These are phyloP conservation scores for Columba janthina DNA, from an alignment of 2,113 vertebrate species.

Conservation along the genomic window DNA sequence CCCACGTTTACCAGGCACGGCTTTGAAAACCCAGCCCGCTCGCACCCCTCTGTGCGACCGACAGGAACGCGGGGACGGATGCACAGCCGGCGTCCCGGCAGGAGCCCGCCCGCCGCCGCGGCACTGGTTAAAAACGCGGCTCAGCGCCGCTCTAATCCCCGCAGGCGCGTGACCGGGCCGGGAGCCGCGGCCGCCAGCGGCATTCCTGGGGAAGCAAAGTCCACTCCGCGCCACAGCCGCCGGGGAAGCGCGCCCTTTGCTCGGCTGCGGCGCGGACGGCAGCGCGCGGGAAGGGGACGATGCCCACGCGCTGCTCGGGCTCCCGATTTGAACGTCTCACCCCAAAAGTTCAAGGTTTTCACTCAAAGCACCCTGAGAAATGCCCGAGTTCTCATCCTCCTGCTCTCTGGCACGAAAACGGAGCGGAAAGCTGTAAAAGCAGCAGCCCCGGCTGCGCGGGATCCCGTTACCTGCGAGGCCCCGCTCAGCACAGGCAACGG, in stretches of 20 bases:
- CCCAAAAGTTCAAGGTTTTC: no score
- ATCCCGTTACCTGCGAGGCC: neutral
- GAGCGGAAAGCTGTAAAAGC: neutral
- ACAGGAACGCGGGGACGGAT: neutral
- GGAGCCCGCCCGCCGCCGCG: neutral
- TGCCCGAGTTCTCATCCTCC: neutral
- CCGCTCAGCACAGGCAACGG: accelerated
- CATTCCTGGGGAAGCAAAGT: slow-evolving; percentile 45
- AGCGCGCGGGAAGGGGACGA: no score
- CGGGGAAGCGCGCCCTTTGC: slow-evolving; percentile 53
- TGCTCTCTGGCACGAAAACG: accelerated
- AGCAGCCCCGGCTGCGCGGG: neutral
- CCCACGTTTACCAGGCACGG: neutral
- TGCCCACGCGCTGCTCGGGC: no score
- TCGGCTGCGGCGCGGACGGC: neutral
- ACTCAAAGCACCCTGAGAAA: neutral
- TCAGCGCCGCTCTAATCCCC: neutral
- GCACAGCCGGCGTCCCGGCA: neutral
- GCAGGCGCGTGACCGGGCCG: neutral
- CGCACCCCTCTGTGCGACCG: neutral
- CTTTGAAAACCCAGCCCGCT: neutral
- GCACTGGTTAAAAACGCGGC: neutral
- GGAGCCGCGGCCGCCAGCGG: neutral
- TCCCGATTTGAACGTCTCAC: no score
- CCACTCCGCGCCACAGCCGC: neutral